phyloP scores from a whole-genome alignment of 1,140 invertebrate genomes.

The Adelges cooleyi region DNA sequence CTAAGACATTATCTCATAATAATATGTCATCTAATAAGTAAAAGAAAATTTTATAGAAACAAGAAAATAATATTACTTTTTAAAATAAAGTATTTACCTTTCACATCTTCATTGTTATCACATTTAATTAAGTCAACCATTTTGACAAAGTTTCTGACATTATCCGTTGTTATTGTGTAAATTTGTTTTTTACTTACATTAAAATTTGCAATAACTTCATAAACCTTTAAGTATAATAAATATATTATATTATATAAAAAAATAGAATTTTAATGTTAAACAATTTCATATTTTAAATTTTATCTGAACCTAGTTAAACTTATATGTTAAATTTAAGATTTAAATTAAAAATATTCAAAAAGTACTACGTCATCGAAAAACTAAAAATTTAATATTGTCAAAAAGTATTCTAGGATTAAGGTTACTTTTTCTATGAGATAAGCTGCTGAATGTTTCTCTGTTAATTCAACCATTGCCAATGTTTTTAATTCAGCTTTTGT shows the following conservation, averaged over 20 bases:
- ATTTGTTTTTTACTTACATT: not conserved
- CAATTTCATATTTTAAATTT: too few species aligned
- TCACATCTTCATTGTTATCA: constrained; percentile 23
- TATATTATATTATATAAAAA: not conserved
- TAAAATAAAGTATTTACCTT: too few species aligned
- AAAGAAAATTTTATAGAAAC: too few species aligned
- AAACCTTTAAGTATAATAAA: too few species aligned
- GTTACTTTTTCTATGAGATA: not conserved
- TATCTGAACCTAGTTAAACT: too few species aligned
- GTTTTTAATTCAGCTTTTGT: not conserved
- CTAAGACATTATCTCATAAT: too few species aligned
- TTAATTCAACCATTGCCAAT: not conserved
- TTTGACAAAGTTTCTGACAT: not conserved
- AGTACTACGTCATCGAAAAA: too few species aligned
- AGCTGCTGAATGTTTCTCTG: not conserved
- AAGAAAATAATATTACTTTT: too few species aligned
- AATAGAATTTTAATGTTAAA: not conserved
- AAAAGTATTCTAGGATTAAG: not conserved
- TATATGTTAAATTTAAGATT: too few species aligned
- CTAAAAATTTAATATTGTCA: too few species aligned
- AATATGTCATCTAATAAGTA: too few species aligned
- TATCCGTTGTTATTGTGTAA: not conserved
- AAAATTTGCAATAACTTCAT: not conserved
- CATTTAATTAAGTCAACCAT: not conserved
- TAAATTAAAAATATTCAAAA: too few species aligned